Evolutionary conservation across 2,113 vertebrate genomes (phyloP), one percentile per base, ranked within the genome.

Genomic region (Melanocharis versteri): DNA sequence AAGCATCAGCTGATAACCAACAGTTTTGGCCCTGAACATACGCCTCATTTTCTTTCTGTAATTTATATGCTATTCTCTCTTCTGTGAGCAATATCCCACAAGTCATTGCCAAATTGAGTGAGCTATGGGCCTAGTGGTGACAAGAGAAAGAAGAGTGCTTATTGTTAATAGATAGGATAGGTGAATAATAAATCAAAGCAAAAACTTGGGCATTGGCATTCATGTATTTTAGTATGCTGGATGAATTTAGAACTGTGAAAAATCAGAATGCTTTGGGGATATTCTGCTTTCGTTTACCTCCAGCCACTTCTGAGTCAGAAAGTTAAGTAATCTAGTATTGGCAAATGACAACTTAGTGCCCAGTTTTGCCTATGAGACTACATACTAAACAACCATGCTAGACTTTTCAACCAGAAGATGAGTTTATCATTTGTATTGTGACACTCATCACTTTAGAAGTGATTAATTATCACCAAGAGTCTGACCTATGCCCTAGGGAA

Each of bases 121-220:
- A 89, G 54, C 51, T 42, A 7, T 39, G 47, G 84, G 68, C 90
- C 64, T 40, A 62, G 75, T n/a, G 64, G 61, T 94, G 72, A 93
- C 84, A 92, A 58, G 57, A 84, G 75, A 88, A 94, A 78, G 83
- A 81, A 82, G 58, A 65, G 53, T 93, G 60, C 31, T 73, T 91
- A 33, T 68, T 97, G 62, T 94, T 96, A 94, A 90, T 88, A 87
- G 69, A 39, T 50, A 82, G 42, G 47, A 83, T 80, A 94, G 58
- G n/a, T 78, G 37, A 97, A 95, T 92, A 97, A 96, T 95, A 91
- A 62, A 97, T 89, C 90, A 90, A 68, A 95, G 27, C 93, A 93
- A 93, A 77, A 96, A 87, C 77, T 83, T 88, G 35, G 33, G 68
- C 81, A 76, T 87, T 44, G 30, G 71, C 69, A 75, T 92, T 79